Conservation (phyloP, 2,797 vertebrate genomes). For the Saxicola maurus region DNA sequence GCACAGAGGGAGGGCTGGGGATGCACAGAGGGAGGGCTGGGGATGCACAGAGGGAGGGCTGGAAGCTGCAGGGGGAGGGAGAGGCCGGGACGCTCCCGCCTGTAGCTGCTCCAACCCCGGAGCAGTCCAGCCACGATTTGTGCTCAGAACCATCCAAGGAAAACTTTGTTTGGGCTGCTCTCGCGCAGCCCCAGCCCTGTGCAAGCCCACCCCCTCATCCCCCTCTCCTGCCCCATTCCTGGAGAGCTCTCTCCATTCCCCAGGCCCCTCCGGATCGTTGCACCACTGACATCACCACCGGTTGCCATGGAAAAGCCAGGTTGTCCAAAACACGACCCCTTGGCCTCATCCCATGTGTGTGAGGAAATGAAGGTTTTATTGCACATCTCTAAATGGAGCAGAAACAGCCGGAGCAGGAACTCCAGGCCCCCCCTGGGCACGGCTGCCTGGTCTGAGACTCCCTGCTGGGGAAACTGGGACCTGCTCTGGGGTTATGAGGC, state of each 20-base stretch:
- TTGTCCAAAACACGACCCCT: conserved; percentile 40
- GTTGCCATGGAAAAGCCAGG: conserved; percentile 36
- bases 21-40: background rate
- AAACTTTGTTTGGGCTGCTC: background rate
- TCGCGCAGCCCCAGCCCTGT: accelerated
- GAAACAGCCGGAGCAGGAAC: background rate
- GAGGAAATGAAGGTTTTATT: conserved; percentile 8
- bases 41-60: background rate
- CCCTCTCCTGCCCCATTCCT: background rate
- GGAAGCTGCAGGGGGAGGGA: background rate
- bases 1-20: background rate
- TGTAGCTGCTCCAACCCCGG: background rate
- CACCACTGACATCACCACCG: background rate
- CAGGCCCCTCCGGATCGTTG: background rate
- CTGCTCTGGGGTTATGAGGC: background rate
- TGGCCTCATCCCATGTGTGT: conserved; percentile 9
- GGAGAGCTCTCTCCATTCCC: background rate
- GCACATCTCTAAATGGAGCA: background rate
- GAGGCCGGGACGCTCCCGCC: background rate
- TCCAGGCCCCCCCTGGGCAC: accelerated
- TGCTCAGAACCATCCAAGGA: background rate
- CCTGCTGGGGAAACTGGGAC: background rate
- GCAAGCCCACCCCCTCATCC: background rate
- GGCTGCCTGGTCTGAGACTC: accelerated
- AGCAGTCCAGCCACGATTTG: accelerated